Base-by-base conservation (phyloP, 2,888 invertebrate genomes). In the Stomorhina lunata region DNA sequence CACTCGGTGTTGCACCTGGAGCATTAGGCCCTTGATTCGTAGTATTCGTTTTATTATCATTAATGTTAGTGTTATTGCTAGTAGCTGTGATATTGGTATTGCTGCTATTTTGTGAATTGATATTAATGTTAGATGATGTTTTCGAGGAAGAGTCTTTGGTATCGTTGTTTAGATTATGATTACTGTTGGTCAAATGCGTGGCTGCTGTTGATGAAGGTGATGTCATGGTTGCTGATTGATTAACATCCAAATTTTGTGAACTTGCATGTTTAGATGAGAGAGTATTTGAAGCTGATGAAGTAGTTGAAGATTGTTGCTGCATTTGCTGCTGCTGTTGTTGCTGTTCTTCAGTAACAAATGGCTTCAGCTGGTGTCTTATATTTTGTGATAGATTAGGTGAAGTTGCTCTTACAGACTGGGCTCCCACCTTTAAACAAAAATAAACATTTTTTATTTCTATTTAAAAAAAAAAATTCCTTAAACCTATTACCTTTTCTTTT, bases 401-500 rank as follows among this genome's bases (percentile, higher is more conserved):
- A 4, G 90, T 90, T 27, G 91, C 90, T 27, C 92, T 87, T 2
- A 86, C 87, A 17, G 88, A 89, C 77, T 91, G 92, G 10, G 87
- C 88, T 3, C 90, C 91, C 76, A 91, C 85, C 91, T 91, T 71
- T 20, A 37, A 55, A 27, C 4, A 32, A 48, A 72, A 55, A 37
- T 29, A 17, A 3, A 22, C 9, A 15, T 72, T 12, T n/a, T 22
- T 34, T 34, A 17, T 34, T 34, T 17, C 20, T 5, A 22, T n/a
- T 29, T 12, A 57, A 37, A 10, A 9, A 15, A 6, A 25, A 25
- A 29, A 1, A 10, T 32, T 43, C 32, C 22, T 40, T 10, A 55
- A 32, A 90, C 92, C 91, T 88, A 96, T 96, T 91, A 96, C 93
- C 92, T 95, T 93, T 87, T 98, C 97, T 90, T 97, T 97, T 91